These are phyloP conservation scores for Arenaria interpres DNA, from an alignment of 2,113 vertebrate species.

Conservation along the genomic window DNA sequence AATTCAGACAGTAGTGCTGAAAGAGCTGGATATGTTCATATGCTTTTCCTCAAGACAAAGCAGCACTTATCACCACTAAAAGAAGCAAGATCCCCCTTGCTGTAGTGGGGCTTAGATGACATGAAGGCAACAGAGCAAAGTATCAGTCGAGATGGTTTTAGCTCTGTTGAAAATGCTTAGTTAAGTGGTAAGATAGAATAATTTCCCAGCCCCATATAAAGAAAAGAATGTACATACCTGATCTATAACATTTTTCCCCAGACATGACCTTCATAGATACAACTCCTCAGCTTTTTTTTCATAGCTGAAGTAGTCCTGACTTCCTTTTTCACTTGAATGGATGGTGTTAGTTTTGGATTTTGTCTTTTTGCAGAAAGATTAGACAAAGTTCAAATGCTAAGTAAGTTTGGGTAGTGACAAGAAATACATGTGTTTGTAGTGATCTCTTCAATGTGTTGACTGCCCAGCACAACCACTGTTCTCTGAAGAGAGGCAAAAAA, in stretches of 20 bases:
- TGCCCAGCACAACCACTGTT: neutral
- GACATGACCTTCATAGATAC: neutral
- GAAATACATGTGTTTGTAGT: neutral
- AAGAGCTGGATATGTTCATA: neutral
- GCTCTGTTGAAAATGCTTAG: neutral
- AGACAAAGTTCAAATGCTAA: neutral
- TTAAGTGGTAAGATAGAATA: neutral
- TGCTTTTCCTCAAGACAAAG: neutral
- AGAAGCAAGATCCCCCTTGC: rapidly evolving
- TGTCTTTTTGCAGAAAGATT: neutral
- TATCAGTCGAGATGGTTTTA: neutral
- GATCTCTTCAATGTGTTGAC: neutral
- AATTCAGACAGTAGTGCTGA: neutral
- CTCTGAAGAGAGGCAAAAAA: neutral
- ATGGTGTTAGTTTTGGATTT: neutral
- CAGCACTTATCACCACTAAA: neutral
- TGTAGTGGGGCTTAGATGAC: neutral
- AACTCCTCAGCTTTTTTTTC: neutral
- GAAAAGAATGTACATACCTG: neutral
- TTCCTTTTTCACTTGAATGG: neutral
- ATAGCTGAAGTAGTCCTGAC: neutral
- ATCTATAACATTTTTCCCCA: neutral
- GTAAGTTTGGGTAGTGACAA: neutral
- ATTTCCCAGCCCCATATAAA: neutral
- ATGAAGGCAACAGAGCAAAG: neutral